A percentile compares a stretch with the other conserved stretches of the same genome.
Evolutionary conservation across 92 coral and sea anemone species (phyloP).

Genomic region (Montipora capitata): DNA sequence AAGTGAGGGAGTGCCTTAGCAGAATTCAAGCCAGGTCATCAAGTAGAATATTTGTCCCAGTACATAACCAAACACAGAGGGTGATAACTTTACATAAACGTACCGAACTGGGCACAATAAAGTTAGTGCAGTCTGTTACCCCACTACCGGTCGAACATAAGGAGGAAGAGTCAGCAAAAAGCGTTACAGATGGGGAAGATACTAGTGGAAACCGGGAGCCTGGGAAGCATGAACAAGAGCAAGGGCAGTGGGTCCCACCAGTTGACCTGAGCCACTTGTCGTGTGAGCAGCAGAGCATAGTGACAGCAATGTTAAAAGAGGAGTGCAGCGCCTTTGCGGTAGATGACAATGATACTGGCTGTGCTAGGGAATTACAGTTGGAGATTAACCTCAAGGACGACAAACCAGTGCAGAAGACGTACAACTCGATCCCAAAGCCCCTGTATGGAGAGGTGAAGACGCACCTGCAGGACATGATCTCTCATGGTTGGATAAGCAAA

Average conservation of each 20-base stretch:
- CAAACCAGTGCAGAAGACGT: conserved; percentile 64
- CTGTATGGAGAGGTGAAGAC: conserved; percentile 67
- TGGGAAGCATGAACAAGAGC: not conserved
- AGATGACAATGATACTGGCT: conserved; percentile 59
- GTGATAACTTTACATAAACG: conserved; percentile 15
- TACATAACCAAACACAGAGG: conserved; percentile 14
- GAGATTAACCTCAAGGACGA: conserved; percentile 58
- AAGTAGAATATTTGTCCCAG: conserved; percentile 17
- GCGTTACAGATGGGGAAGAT: not conserved
- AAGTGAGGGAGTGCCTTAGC: conserved; percentile 10
- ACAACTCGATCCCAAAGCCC: conserved; percentile 70
- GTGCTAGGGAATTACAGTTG: conserved; percentile 45
- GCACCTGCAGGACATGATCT: conserved; percentile 66
- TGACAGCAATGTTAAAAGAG: conserved; percentile 62
- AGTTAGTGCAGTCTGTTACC: conserved; percentile 53
- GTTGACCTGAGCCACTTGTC: conserved; percentile 43
- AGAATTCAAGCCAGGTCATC: conserved; percentile 6
- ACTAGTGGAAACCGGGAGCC: not conserved
- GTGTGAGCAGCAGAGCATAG: conserved; percentile 47
- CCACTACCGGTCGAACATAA: conserved; percentile 39
- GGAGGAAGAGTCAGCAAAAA: not conserved
- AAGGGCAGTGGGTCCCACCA: not conserved
- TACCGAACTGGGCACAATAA: conserved; percentile 45
- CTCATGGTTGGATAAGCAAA: conserved; percentile 66
- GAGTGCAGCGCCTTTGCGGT: conserved; percentile 73